A percentile compares a stretch with the other conserved stretches of the same genome.
phyloP scores from a whole-genome alignment of 1,140 invertebrate species.

The Parasteatoda tepidariorum region DNA sequence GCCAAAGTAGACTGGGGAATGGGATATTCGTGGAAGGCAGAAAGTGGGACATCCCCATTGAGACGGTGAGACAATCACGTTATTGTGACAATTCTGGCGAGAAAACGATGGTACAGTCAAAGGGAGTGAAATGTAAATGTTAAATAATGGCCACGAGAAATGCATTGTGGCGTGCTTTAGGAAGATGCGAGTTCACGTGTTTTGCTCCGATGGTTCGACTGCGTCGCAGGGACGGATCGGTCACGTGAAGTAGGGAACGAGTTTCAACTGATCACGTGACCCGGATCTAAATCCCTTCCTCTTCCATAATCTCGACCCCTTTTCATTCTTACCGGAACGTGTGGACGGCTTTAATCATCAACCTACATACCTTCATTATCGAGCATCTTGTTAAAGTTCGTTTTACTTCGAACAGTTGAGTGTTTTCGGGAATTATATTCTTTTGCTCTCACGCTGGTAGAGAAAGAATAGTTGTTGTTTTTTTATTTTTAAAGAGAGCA shows the following conservation, averaged over 20 bases:
- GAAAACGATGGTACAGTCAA: constrained; percentile 15
- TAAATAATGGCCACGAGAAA: not conserved
- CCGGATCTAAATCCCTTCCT: constrained; percentile 44
- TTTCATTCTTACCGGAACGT: not conserved
- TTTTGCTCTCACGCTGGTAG: not conserved
- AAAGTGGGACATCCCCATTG: not conserved
- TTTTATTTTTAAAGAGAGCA: not conserved
- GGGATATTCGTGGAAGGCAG: not conserved
- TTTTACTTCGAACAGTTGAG: not conserved
- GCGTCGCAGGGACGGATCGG: constrained; percentile 1
- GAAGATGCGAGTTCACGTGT: constrained; percentile 39
- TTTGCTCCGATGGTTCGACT: constrained; percentile 1
- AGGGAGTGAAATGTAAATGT: not conserved
- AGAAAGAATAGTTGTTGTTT: not conserved
- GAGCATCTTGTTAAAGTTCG: not conserved
- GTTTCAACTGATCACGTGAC: constrained; percentile 36
- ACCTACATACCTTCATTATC: constrained; percentile 43
- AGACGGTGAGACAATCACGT: constrained; percentile 11
- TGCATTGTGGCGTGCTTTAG: not conserved
- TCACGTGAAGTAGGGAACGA: constrained; percentile 29
- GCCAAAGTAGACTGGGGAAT: too few relatives aligned
- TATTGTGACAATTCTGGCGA: constrained; percentile 22
- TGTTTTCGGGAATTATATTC: not conserved
- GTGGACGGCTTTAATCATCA: constrained; percentile 14
- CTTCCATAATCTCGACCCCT: constrained; percentile 13